A percentile compares a stretch with the other conserved stretches of the same genome.
Conservation (phyloP, 2,888 invertebrate species). For the Rhagonycha fulva region DNA sequence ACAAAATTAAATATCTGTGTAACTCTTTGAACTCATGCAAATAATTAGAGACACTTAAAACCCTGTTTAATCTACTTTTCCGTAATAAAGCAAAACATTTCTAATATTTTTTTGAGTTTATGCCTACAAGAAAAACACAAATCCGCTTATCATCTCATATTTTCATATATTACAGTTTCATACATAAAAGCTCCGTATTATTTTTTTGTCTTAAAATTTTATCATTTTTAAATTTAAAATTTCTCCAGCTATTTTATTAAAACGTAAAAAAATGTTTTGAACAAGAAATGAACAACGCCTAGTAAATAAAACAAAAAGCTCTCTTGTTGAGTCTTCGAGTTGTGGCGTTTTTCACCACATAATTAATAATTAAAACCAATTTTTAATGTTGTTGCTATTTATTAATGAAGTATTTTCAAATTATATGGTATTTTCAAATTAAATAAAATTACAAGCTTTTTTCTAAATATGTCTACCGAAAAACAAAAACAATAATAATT, state of each 20-base stretch:
- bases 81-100: background rate
- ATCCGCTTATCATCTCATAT: background rate
- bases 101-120: background rate
- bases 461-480: no score
- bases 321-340: background rate
- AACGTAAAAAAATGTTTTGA: background rate
- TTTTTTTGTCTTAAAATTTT: background rate
- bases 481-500: no score
- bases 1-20: background rate
- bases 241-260: background rate
- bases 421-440: no score
- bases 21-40: background rate
- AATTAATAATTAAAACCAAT: no score
- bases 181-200: background rate
- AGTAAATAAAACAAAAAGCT: background rate
- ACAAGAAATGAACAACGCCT: background rate
- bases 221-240: background rate
- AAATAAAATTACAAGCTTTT: no score
- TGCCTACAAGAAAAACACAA: background rate
- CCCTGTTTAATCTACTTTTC: no score
- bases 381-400: no score
- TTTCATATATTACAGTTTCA: background rate
- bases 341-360: no score
- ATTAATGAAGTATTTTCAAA: no score
- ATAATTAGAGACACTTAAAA: background rate